Evolutionary conservation across 2,797 vertebrate genomes (phyloP), one percentile per base, ranked within the genome.

Genomic region (Parauchenoglanis ngamensis): DNA sequence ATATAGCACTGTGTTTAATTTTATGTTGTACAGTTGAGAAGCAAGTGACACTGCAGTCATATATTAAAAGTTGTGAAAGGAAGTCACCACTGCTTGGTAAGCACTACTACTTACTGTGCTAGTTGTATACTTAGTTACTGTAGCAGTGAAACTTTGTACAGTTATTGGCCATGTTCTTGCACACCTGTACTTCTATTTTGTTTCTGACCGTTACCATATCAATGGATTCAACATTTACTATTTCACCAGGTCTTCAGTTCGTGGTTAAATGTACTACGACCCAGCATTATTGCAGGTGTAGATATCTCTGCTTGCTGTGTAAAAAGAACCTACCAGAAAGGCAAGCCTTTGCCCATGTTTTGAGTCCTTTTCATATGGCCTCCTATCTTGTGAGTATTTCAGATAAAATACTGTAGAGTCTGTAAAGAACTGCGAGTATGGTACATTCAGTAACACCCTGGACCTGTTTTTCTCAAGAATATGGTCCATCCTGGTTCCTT

Each of bases 301-400:
- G 54, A 10, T 88, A 88, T 59, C 8, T 88, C 54, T 88, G 87
- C 44, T 84, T 88, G 85, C 84, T 88, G 21, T 88, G 87, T 84
- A 61, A 86, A 72, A 72, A 67, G 52, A 86, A 52, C 28, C 54
- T 88, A 78, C 28, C 80, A 61, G 85, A 88, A 86, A 84, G 78
- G 46, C 52, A 86, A 10, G 79, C 59, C 40, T 79, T 83, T 86
- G 15, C 49, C 28, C 87, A 88, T 49, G 49, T 88, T 83, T 86
- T 88, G 65, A 83, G 85, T 52, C 70, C 63, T 61, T 0, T 19
- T 40, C 87, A 88, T 61, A 25, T 88, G 15, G 40, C 21, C 19
- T 3, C 61, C 28, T 88, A 88, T 67, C 87, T 88, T 78, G 87
- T 88, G n/a, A 88, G 87, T 88, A 77, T 72, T 63, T 15, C 4